Percentiles rank a stretch among this genome's conserved stretches.
Evolutionary conservation across 2,888 invertebrate species (phyloP).

Genomic region (Cheilosia pagana): DNA sequence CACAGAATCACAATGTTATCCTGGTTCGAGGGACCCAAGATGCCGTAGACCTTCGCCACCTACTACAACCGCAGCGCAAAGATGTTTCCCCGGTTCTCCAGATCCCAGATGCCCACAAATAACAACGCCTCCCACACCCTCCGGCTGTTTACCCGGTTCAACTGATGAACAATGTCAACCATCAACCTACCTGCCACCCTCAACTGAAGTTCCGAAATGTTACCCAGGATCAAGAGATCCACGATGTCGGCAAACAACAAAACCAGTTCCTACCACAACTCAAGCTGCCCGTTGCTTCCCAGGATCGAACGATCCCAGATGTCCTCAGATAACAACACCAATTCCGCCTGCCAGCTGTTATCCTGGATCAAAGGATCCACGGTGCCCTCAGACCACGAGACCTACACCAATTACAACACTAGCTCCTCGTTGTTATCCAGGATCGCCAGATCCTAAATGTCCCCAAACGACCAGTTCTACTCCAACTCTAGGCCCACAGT

Average conservation of each 20-base stretch:
- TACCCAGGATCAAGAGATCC: conserved; percentile 80
- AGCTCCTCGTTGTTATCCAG: conserved; percentile 80
- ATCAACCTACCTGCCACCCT: conserved; percentile 38
- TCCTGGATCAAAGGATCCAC: conserved; percentile 80
- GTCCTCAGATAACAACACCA: conserved; percentile 77
- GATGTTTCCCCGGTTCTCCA: conserved; percentile 81
- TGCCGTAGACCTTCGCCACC: conserved; percentile 49
- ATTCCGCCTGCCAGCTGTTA: conserved; percentile 42
- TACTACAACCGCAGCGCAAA: conserved; percentile 77
- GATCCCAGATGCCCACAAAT: conserved; percentile 81
- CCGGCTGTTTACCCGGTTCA: conserved; percentile 77
- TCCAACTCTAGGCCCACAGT: conserved; percentile 56
- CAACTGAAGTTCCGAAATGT: conserved; percentile 74
- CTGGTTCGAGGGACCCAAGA: conserved; percentile 58
- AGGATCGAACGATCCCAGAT: conserved; percentile 80
- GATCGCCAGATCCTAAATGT: conserved; percentile 81
- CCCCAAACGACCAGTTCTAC: conserved; percentile 76
- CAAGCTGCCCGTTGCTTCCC: conserved; percentile 79
- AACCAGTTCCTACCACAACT: neutral
- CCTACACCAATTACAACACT: conserved; percentile 41
- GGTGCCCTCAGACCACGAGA: conserved; percentile 69
- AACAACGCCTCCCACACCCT: conserved; percentile 72
- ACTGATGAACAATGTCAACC: conserved; percentile 75
- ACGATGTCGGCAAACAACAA: neutral
- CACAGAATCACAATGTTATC: conserved; percentile 61